These are phyloP conservation scores for Lobophora halterata DNA, from an alignment of 2,888 invertebrate genomes.

Conservation along the genomic window DNA sequence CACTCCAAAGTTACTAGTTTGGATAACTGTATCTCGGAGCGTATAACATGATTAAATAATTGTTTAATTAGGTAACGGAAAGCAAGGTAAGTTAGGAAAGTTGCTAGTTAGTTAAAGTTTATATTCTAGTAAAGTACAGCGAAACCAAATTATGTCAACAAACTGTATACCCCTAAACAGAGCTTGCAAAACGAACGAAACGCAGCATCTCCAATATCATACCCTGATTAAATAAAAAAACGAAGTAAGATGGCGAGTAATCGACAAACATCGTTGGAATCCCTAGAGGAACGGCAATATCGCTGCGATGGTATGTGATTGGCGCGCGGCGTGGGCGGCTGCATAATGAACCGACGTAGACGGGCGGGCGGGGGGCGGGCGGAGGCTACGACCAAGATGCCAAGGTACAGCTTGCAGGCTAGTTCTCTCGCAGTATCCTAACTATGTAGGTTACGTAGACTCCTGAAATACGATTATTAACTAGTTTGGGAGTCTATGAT, in stretches of 20 bases:
- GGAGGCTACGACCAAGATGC: too few relatives aligned
- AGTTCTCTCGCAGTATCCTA: too few relatives aligned
- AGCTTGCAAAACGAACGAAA: conserved; percentile 7
- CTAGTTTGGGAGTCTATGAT: too few relatives aligned
- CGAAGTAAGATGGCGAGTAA: conserved; percentile 27
- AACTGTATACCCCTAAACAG: not conserved
- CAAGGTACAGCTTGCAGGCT: too few relatives aligned
- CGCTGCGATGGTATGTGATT: conserved; percentile 72
- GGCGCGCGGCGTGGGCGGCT: conserved; percentile 73
- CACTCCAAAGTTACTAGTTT: too few relatives aligned
- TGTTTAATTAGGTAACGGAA: too few relatives aligned
- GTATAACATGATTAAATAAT: too few relatives aligned
- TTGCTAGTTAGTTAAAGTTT: too few relatives aligned
- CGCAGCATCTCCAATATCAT: conserved; percentile 6
- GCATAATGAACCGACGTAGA: conserved; percentile 71
- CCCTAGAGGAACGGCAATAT: conserved; percentile 72
- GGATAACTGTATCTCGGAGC: too few relatives aligned
- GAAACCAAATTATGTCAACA: not conserved
- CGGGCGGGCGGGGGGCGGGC: conserved; percentile 41
- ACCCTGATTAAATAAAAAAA: conserved; percentile 23
- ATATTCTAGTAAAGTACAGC: not conserved
- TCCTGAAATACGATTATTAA: too few relatives aligned
- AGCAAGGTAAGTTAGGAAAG: too few relatives aligned
- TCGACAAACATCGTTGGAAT: conserved; percentile 64
- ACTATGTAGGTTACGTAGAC: too few relatives aligned